Percentiles rank a stretch among this genome's conserved stretches.
Conservation (phyloP, 2,888 invertebrate genomes). For the Cheilosia vernalis region DNA sequence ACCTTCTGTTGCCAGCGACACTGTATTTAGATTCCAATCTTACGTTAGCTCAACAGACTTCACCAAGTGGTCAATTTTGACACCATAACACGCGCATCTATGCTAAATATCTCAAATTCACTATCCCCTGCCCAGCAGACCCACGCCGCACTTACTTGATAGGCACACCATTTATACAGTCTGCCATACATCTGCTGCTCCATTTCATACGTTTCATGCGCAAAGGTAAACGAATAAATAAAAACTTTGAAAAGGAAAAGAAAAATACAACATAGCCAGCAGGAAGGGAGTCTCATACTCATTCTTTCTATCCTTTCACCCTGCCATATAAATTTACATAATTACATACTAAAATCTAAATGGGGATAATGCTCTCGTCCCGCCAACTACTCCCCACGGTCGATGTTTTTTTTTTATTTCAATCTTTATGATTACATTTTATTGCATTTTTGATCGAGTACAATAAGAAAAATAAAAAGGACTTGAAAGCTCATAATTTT, state of each 20-base stretch:
- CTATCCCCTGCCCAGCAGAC: not conserved
- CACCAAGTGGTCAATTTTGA: conserved; percentile 46
- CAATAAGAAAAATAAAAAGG: conserved; percentile 50
- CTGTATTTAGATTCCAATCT: conserved; percentile 22
- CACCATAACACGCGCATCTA: conserved; percentile 69
- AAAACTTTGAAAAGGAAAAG: conserved; percentile 4
- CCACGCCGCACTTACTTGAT: not conserved
- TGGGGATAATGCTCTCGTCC: conserved; percentile 16
- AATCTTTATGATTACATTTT: conserved; percentile 67
- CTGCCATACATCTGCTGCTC: conserved; percentile 51
- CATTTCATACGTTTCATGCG: not conserved
- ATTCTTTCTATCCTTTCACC: conserved; percentile 52
- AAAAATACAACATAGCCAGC: conserved; percentile 26
- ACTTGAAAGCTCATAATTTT: conserved; percentile 62
- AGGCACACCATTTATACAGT: not conserved
- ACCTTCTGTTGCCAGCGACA: too few relatives aligned
- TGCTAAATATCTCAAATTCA: conserved; percentile 45
- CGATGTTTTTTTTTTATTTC: not conserved
- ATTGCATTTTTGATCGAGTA: conserved; percentile 69
- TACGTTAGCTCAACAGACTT: conserved; percentile 29
- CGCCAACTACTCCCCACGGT: not conserved
- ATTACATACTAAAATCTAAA: conserved; percentile 55
- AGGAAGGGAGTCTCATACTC: conserved; percentile 16
- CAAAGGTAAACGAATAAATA: conserved; percentile 27
- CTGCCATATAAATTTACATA: conserved; percentile 60